Percentiles rank a stretch among this genome's conserved stretches.
Conservation (phyloP, 2,113 vertebrate genomes). For the Hyperopisus bebe region DNA sequence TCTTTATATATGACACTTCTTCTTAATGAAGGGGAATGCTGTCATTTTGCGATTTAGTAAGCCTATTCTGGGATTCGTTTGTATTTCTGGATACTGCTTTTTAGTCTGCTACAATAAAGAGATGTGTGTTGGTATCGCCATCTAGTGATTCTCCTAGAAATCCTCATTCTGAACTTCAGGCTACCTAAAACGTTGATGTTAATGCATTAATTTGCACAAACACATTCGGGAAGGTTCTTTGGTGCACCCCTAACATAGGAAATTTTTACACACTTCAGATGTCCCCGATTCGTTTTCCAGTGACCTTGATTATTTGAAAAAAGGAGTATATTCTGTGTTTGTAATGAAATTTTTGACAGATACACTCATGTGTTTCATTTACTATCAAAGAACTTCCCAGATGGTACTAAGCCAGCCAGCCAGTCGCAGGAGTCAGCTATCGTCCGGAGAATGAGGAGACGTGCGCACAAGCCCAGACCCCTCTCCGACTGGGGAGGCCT, state of each 20-base stretch:
- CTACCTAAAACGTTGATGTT: not conserved
- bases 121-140: not conserved
- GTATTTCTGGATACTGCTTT: not conserved
- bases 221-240: not conserved
- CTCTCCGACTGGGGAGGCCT: slow-evolving; percentile 23
- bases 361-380: not conserved
- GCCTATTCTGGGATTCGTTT: not conserved
- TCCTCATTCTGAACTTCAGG: not conserved
- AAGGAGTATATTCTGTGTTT: not conserved
- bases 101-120: not conserved
- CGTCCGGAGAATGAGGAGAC: slow-evolving; percentile 38
- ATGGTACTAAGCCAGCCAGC: slow-evolving; percentile 39
- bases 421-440: slow-evolving; percentile 25
- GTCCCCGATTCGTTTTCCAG: not conserved
- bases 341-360: not conserved
- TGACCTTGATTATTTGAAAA: not conserved
- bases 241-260: not conserved
- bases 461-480: slow-evolving; percentile 28
- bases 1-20: slow-evolving; percentile 24
- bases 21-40: not conserved
- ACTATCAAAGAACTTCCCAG: slow-evolving; percentile 49
- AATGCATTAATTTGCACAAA: not conserved
- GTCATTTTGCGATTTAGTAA: slow-evolving; percentile 9
- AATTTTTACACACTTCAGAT: not conserved
- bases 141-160: slow-evolving; percentile 11